phyloP scores from a whole-genome alignment of 2,113 vertebrate species.

The Bombycilla garrulus region DNA sequence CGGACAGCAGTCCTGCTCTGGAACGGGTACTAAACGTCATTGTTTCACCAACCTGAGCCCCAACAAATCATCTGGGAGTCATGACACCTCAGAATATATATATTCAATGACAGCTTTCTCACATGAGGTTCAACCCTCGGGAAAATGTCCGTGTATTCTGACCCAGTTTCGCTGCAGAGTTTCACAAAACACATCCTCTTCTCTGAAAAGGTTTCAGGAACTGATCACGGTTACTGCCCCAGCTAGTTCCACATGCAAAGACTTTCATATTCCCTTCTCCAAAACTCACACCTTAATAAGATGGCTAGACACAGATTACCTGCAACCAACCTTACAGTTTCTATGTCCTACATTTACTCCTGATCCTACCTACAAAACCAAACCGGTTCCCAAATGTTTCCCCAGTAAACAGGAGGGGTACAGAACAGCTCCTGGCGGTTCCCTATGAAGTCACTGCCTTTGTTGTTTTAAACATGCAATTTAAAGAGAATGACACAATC shows the following conservation, averaged over 20 bases:
- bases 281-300: conserved; percentile 11
- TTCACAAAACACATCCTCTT: neutral
- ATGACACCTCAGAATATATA: neutral
- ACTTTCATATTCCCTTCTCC: neutral
- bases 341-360: conserved; percentile 59
- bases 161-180: neutral
- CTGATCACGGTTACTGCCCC: neutral
- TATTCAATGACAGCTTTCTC: neutral
- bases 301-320: conserved; percentile 21
- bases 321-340: conserved; percentile 19
- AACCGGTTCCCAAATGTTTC: conserved; percentile 68
- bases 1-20: neutral
- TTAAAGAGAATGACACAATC: conserved; percentile 71
- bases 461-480: conserved; percentile 75
- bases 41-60: neutral
- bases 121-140: neutral
- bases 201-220: neutral
- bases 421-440: conserved; percentile 61
- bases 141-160: neutral
- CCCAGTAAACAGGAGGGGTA: conserved; percentile 53
- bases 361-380: conserved; percentile 72
- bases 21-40: neutral
- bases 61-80: neutral
- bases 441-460: conserved; percentile 76
- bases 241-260: conserved; percentile 36